Percentiles rank a stretch among this genome's conserved stretches.
Evolutionary conservation across 1,140 invertebrate genomes (phyloP).

Genomic region (Diabrotica undecimpunctata): DNA sequence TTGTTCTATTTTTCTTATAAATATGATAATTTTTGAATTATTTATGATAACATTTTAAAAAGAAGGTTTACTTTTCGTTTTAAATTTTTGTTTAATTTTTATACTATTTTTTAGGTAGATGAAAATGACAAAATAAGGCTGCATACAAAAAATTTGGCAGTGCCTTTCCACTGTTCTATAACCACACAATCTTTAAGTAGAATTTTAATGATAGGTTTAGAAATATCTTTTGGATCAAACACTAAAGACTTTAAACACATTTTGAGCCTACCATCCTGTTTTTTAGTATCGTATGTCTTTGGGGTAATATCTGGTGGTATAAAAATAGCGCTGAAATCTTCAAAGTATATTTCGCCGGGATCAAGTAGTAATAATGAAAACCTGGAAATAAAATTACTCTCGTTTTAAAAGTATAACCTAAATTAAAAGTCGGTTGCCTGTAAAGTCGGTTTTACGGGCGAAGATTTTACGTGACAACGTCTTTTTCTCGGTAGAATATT

Average conservation of each 20-base stretch:
- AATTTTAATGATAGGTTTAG: conserved; percentile 75
- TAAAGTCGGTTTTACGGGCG: no score
- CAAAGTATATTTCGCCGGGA: conserved; percentile 90
- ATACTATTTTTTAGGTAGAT: no score
- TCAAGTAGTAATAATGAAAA: conserved; percentile 83
- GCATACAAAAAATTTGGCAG: conserved; percentile 45
- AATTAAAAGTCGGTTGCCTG: no score
- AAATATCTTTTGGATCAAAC: conserved; percentile 78
- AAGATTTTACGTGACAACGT: no score
- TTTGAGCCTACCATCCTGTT: conserved; percentile 71
- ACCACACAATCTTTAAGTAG: conserved; percentile 58
- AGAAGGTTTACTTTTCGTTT: no score
- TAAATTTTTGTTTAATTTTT: no score
- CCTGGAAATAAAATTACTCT: conserved; percentile 48
- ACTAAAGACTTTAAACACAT: conserved; percentile 86
- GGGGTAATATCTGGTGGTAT: conserved; percentile 50
- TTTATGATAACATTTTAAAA: no score
- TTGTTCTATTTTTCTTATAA: no score
- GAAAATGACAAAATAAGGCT: no score
- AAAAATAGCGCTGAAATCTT: conserved; percentile 77
- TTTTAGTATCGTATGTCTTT: conserved; percentile 44
- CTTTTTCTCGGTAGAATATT: no score
- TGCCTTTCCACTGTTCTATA: conserved; percentile 46
- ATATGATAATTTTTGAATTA: no score
- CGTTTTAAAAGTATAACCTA: background rate